Percentiles rank a stretch among this genome's conserved stretches.
Conservation (phyloP, 1,140 invertebrate species). For the Fopius arisanus region DNA sequence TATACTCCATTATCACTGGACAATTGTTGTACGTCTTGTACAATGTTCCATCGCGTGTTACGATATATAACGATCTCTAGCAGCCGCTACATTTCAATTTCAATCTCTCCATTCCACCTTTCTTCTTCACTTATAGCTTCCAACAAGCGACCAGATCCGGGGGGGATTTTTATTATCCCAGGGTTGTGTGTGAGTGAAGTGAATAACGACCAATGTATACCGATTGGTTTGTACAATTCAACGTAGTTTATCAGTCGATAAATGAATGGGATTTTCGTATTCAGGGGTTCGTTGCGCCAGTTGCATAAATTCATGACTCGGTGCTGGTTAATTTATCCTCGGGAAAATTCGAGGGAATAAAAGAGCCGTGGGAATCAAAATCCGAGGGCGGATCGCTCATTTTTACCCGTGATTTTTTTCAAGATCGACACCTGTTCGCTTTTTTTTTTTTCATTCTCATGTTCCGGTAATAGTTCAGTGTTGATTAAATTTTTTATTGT, state of each 20-base stretch:
- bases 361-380: no score
- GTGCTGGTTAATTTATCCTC: neutral
- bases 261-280: neutral
- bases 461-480: no score
- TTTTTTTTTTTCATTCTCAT: no score
- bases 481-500: no score
- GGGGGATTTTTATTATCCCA: neutral
- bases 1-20: neutral
- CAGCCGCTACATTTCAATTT: slow-evolving; percentile 1
- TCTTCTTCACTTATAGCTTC: neutral
- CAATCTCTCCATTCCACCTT: neutral
- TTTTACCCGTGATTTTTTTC: no score
- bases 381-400: no score
- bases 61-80: neutral
- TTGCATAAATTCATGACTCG: neutral
- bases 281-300: neutral
- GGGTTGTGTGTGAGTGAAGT: neutral
- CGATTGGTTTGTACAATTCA: slow-evolving; percentile 5
- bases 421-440: no score
- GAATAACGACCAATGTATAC: slow-evolving; percentile 5
- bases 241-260: neutral
- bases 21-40: neutral
- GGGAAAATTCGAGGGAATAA: neutral
- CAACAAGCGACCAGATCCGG: neutral
- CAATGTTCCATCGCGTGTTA: neutral